Conservation (phyloP, 2,888 invertebrate genomes). For the Antheraea yamamai region DNA sequence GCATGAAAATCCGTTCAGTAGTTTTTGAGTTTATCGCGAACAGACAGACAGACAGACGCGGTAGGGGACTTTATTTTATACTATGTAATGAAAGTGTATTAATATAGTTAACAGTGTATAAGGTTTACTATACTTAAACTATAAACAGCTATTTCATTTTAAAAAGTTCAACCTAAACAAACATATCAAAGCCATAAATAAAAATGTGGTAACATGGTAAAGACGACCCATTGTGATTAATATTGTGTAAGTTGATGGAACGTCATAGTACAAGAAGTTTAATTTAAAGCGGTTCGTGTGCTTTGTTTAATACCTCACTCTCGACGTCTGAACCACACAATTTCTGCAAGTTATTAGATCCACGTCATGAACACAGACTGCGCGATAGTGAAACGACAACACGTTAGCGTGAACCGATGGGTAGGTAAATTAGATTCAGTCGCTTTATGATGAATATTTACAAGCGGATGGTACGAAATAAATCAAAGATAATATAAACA, state of each 20-base stretch:
- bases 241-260: background rate
- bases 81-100: too few species aligned
- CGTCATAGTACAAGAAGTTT: background rate
- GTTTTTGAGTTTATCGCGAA: too few species aligned
- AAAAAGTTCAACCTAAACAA: too few species aligned
- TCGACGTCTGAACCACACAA: background rate
- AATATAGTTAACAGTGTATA: too few species aligned
- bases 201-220: too few species aligned
- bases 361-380: background rate
- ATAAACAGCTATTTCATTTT: too few species aligned
- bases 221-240: background rate
- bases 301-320: slow-evolving; percentile 1
- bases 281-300: background rate
- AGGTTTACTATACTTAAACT: too few species aligned
- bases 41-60: too few species aligned
- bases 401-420: background rate
- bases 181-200: too few species aligned
- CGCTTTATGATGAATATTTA: background rate
- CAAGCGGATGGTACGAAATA: background rate
- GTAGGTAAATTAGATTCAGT: slow-evolving; percentile 5
- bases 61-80: too few species aligned
- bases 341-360: slow-evolving; percentile 2
- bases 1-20: too few species aligned
- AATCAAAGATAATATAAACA: slow-evolving; percentile 6
- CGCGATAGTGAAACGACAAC: background rate